These are phyloP conservation scores for Osmerus eperlanus DNA, from an alignment of 2,113 vertebrate genomes.

Conservation along the genomic window DNA sequence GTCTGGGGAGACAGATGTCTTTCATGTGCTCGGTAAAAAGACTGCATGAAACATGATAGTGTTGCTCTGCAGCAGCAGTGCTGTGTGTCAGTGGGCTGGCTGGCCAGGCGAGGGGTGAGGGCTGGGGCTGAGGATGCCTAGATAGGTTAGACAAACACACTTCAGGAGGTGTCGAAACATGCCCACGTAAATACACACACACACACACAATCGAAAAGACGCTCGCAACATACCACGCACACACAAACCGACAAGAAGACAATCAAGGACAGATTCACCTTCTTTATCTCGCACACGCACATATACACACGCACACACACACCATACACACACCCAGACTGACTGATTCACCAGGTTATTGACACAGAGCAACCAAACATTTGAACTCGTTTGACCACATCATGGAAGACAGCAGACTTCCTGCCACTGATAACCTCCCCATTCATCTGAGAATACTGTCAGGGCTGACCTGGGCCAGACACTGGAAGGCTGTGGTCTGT, in stretches of 20 bases:
- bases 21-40: too few species aligned
- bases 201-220: neutral
- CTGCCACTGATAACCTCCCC: conserved; percentile 52
- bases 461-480: conserved; percentile 17
- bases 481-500: neutral
- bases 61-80: too few species aligned
- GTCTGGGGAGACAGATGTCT: too few species aligned
- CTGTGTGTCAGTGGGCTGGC: too few species aligned
- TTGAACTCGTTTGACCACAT: conserved; percentile 51
- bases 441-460: conserved; percentile 37
- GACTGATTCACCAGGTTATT: conserved; percentile 1
- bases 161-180: conserved; percentile 32
- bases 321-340: conserved; percentile 20
- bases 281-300: neutral
- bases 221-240: neutral
- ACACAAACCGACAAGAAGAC: neutral
- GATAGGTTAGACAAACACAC: conserved; percentile 64
- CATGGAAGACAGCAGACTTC: conserved; percentile 59
- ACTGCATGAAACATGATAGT: too few species aligned
- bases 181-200: conserved; percentile 26
- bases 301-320: neutral
- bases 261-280: too few species aligned
- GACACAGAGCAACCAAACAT: conserved; percentile 46
- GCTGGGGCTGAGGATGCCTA: conserved; percentile 45
- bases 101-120: neutral